Evolutionary conservation across 1,140 invertebrate genomes (phyloP).

Genomic region (Eulimnadia texana): DNA sequence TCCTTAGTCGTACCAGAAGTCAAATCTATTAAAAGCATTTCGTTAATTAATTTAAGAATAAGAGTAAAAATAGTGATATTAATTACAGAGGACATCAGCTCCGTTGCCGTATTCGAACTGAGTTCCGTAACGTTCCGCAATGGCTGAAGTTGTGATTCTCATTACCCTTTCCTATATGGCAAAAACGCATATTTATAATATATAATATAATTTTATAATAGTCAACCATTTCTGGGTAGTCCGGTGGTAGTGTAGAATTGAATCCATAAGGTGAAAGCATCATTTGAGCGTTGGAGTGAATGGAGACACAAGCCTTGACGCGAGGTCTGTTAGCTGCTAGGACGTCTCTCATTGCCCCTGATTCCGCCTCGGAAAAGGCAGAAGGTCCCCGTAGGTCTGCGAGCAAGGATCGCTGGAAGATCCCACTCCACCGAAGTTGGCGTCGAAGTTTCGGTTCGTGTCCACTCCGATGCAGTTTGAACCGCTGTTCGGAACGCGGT

Average conservation of each 20-base stretch:
- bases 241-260: constrained; percentile 36
- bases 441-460: constrained; percentile 65
- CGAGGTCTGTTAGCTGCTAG: constrained; percentile 31
- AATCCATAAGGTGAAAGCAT: constrained; percentile 74
- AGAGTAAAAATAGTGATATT: neutral
- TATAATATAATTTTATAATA: neutral
- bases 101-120: constrained; percentile 13
- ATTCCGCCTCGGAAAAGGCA: constrained; percentile 86
- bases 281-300: constrained; percentile 81
- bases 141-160: constrained; percentile 17
- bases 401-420: constrained; percentile 76
- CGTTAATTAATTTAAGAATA: neutral
- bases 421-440: constrained; percentile 40
- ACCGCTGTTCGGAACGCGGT: constrained; percentile 27
- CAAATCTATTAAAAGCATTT: constrained; percentile 23
- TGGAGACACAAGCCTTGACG: constrained; percentile 50
- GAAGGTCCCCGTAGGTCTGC: constrained; percentile 73
- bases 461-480: constrained; percentile 44
- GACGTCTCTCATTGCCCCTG: constrained; percentile 42
- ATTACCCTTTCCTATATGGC: constrained; percentile 20
- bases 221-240: constrained; percentile 26
- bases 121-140: constrained; percentile 21
- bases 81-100: constrained; percentile 15
- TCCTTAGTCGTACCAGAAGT: constrained; percentile 31
- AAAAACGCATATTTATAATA: too few species aligned